Percentiles rank a stretch among this genome's conserved stretches.
Evolutionary conservation across 2,797 vertebrate species (phyloP).

Genomic region (Lutjanus argentimaculatus): DNA sequence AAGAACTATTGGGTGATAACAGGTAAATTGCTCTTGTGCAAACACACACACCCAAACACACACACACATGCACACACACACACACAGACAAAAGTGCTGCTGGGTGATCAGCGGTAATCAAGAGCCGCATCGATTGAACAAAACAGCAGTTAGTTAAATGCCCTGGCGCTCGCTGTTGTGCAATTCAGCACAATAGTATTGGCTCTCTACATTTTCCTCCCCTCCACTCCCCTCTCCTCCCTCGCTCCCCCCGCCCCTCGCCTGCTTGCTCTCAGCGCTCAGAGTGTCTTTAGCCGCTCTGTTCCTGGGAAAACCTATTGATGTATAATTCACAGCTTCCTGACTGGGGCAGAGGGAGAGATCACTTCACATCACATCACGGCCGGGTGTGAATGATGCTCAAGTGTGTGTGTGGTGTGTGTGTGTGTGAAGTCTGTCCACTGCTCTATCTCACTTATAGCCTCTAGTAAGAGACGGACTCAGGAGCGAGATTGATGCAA

Average conservation of each 20-base stretch:
- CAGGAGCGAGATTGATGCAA: constrained; percentile 34
- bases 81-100: constrained; percentile 77
- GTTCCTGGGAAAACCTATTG: constrained; percentile 70
- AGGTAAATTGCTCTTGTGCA: constrained; percentile 85
- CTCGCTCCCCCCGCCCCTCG: not conserved
- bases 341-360: constrained; percentile 69
- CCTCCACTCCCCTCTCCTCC: not conserved
- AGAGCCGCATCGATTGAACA: constrained; percentile 56
- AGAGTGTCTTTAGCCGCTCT: constrained; percentile 49
- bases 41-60: constrained; percentile 11
- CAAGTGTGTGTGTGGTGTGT: constrained; percentile 22
- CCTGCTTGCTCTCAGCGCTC: constrained; percentile 1
- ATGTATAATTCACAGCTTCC: constrained; percentile 82
- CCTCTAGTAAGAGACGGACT: constrained; percentile 26
- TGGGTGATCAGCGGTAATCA: constrained; percentile 91
- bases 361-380: constrained; percentile 78
- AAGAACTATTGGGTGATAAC: constrained; percentile 97
- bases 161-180: constrained; percentile 29
- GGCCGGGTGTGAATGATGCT: constrained; percentile 64
- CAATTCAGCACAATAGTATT: constrained; percentile 61
- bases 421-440: constrained; percentile 30
- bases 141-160: constrained; percentile 65
- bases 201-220: constrained; percentile 23
- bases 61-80: constrained; percentile 1
- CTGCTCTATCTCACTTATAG: constrained; percentile 43